phyloP scores from a whole-genome alignment of 2,888 invertebrate genomes.

The Mythimna ferrago region DNA sequence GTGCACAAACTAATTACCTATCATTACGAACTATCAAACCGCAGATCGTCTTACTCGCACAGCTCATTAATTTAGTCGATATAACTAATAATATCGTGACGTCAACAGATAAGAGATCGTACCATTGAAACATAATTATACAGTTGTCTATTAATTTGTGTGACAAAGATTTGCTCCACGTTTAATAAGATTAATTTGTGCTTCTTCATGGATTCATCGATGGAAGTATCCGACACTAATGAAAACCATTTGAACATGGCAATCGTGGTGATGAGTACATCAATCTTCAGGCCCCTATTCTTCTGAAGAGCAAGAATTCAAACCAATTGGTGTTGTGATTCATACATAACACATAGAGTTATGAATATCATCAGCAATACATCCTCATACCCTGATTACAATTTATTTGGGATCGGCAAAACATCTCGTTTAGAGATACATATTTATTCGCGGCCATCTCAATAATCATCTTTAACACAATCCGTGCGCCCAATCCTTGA shows the following conservation, averaged over 20 bases:
- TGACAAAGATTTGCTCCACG: slow-evolving; percentile 25
- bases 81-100: slow-evolving; percentile 28
- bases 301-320: not conserved
- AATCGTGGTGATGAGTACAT: not conserved
- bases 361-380: not conserved
- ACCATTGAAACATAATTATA: slow-evolving; percentile 13
- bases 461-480: no score
- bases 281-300: not conserved
- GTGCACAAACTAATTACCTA: slow-evolving; percentile 10
- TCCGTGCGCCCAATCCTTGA: no score
- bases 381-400: no score
- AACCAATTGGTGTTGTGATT: not conserved
- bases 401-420: not conserved
- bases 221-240: not conserved
- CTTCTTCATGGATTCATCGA: not conserved
- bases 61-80: slow-evolving; percentile 30
- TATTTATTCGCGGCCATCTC: no score
- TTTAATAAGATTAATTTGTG: not conserved
- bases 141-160: slow-evolving; percentile 13
- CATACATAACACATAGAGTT: not conserved
- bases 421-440: no score
- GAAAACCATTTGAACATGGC: not conserved
- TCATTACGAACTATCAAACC: slow-evolving; percentile 31
- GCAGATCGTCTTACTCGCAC: not conserved
- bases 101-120: slow-evolving; percentile 28